These are phyloP conservation scores for Lamellibrachia columna DNA, from an alignment of 2,888 invertebrate species.

Conservation along the genomic window DNA sequence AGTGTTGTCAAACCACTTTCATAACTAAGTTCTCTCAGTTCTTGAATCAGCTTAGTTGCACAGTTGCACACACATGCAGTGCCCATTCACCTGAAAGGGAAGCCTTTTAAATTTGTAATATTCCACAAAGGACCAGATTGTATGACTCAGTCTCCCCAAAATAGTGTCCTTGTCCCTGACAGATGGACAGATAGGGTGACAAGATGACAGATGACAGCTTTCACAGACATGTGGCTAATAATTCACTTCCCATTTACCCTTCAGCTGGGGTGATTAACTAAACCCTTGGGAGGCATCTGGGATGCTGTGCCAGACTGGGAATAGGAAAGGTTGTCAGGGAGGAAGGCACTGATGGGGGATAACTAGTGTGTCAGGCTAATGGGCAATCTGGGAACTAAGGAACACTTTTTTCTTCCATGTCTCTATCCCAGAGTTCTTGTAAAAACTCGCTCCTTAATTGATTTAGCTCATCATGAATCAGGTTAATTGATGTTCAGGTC, in stretches of 20 bases:
- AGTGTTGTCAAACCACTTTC: too few species aligned
- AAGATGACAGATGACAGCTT: background rate
- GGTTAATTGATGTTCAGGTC: too few species aligned
- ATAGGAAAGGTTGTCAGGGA: background rate
- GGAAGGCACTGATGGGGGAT: background rate
- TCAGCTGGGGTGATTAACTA: background rate
- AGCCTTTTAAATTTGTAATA: too few species aligned
- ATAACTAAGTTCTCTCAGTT: too few species aligned
- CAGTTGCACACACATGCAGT: too few species aligned
- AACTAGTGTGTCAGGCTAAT: background rate
- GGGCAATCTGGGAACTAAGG: background rate
- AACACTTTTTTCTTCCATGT: background rate
- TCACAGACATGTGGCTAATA: background rate
- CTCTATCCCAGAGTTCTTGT: background rate
- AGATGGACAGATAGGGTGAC: background rate
- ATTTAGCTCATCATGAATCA: too few species aligned
- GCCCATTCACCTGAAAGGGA: too few species aligned
- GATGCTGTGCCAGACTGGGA: background rate
- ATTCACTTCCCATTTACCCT: background rate
- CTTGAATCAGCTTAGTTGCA: too few species aligned
- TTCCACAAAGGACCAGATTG: too few species aligned
- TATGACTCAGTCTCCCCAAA: too few species aligned
- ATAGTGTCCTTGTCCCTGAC: background rate
- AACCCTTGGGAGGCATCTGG: constrained; percentile 12
- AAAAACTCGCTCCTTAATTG: too few species aligned